Conservation (phyloP, 2,797 vertebrate species). For the Leucoraja ocellata region DNA sequence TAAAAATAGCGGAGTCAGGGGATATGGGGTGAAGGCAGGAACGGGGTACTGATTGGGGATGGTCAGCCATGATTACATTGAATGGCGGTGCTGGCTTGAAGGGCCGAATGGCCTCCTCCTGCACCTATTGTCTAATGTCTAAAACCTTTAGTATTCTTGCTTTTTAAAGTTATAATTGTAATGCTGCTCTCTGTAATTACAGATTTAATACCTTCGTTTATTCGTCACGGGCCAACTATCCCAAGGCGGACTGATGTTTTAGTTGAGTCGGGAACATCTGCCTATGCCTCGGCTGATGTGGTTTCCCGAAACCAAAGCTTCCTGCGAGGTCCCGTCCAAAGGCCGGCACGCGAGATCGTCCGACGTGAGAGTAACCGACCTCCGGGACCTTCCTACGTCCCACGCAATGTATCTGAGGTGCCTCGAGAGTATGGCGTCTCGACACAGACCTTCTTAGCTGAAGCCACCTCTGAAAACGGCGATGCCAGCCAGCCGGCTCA, state of each 20-base stretch:
- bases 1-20: too few species aligned
- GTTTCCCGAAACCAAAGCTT: conserved; percentile 80
- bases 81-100: too few species aligned
- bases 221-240: conserved; percentile 93
- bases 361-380: conserved; percentile 87
- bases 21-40: too few species aligned
- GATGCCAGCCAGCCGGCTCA: conserved; percentile 59
- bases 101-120: too few species aligned
- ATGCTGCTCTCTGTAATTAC: conserved; percentile 16
- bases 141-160: not conserved
- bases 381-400: conserved; percentile 82
- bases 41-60: too few species aligned
- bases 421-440: conserved; percentile 78
- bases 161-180: not conserved
- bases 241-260: conserved; percentile 82
- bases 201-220: conserved; percentile 98
- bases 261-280: conserved; percentile 57
- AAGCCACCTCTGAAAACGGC: conserved; percentile 77
- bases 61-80: too few species aligned
- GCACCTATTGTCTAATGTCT: too few species aligned
- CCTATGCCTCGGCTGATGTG: conserved; percentile 50
- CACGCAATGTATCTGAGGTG: conserved; percentile 74
- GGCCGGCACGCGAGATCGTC: conserved; percentile 77
- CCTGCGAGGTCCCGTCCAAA: conserved; percentile 69
- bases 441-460: conserved; percentile 78